These are phyloP conservation scores for Metacarcinus magister DNA, from an alignment of 2,888 invertebrate genomes.

Conservation along the genomic window DNA sequence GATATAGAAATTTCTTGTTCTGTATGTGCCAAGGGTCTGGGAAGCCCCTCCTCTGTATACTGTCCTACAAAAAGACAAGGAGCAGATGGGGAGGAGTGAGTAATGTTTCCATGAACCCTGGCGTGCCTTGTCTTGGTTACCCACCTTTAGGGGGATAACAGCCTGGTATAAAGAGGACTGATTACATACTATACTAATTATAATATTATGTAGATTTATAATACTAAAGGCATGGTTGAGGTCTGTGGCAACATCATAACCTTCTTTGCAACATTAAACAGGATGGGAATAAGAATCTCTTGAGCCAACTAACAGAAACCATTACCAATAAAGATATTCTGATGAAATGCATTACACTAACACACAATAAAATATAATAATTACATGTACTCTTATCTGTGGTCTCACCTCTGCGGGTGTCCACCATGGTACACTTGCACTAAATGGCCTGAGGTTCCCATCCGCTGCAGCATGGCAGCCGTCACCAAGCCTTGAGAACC, in stretches of 20 bases:
- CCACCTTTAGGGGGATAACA: no score
- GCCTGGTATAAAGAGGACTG: no score
- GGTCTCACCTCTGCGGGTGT: slow-evolving; percentile 75
- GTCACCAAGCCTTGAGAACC: slow-evolving; percentile 93
- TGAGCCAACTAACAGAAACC: neutral
- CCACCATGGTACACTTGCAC: slow-evolving; percentile 84
- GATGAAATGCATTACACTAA: neutral
- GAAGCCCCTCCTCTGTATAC: no score
- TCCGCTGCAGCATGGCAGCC: slow-evolving; percentile 91
- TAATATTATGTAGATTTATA: no score
- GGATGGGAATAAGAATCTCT: neutral
- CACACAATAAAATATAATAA: neutral
- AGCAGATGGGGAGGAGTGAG: no score
- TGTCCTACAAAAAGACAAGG: no score
- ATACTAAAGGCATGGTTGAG: neutral
- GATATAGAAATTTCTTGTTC: no score
- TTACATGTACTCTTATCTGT: neutral
- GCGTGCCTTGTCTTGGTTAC: no score
- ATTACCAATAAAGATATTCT: neutral
- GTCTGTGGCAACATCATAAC: neutral
- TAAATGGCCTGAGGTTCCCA: slow-evolving; percentile 88
- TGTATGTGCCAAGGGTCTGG: no score
- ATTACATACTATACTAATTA: no score
- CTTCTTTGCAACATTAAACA: neutral
- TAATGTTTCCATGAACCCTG: no score